Evolutionary conservation across 1,140 invertebrate genomes (phyloP).

Genomic region (Pseudomyrmex dendroicus): DNA sequence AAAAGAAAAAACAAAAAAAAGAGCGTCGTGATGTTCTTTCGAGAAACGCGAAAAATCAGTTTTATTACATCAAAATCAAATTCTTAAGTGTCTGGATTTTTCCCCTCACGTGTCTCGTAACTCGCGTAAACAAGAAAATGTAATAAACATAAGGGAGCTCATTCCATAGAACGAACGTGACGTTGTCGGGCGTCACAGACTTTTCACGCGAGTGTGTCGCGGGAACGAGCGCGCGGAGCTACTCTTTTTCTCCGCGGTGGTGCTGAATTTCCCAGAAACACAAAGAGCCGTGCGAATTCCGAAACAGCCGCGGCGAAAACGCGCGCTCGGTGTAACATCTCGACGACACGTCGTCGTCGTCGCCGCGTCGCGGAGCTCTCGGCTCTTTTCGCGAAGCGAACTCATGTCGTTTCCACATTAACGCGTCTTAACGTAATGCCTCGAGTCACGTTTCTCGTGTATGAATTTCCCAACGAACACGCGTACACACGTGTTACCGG

Average conservation of each 20-base stretch:
- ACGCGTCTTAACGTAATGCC: conserved; percentile 39
- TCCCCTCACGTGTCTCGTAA: no score
- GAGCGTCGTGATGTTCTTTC: neutral
- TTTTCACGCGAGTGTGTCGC: conserved; percentile 3
- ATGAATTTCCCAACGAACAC: conserved; percentile 2
- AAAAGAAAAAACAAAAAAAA: neutral
- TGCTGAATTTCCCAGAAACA: conserved; percentile 21
- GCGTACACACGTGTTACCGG: neutral
- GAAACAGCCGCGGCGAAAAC: conserved; percentile 1
- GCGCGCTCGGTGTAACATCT: neutral
- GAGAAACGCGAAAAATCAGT: no score
- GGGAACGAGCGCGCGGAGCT: no score
- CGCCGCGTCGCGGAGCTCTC: neutral
- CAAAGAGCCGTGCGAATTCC: conserved; percentile 37
- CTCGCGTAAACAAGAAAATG: neutral
- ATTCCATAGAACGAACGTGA: neutral
- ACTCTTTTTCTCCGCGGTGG: neutral
- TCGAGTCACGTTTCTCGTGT: neutral
- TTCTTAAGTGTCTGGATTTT: no score
- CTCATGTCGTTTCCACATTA: conserved; percentile 33
- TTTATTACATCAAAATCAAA: no score
- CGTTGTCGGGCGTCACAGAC: neutral
- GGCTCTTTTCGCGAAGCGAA: neutral
- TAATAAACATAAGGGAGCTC: neutral
- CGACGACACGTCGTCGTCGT: conserved; percentile 26